Evolutionary conservation across 2,797 vertebrate genomes (phyloP), one percentile per base, ranked within the genome.

Genomic region (Halcyon leucocephala): DNA sequence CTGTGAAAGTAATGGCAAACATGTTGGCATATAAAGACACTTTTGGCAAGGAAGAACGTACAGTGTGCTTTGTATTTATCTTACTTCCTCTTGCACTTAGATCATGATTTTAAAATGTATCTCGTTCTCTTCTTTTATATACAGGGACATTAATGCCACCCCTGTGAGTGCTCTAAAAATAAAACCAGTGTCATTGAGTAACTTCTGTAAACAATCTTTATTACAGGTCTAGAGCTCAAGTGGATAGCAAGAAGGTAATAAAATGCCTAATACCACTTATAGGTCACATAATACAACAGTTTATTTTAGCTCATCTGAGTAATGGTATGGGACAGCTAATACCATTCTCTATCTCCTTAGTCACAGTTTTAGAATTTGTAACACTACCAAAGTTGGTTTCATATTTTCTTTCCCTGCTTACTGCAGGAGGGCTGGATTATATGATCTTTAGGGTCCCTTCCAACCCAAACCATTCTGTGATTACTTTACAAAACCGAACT

Each of bases 251-350:
- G 72, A 86, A 94, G 82, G 89, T 86, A 97, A 97, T 96, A 97
- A 97, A 97, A 97, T 71, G 41, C 24, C 52, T 97, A 97, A 94
- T 92, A 82, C n/a, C 76, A 80, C 82, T 96, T 97, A 94, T 60
- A 96, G 96, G 89, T 97, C 96, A 96, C 49, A 8, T 74, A 95
- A 95, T 89, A 96, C 1, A 6, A 90, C 52, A 90, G 82, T 93
- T 97, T 97, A 96, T 94, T 98, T 97, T 95, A 94, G 88, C 42
- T 91, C 76, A 94, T 89, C 89, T 96, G 78, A 93, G 82, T 57
- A 97, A 91, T 85, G 69, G 67, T 64, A 94, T 25, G 19, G 86
- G 93, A 92, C 42, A 93, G 86, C 83, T 95, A 97, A 97, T 96
- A 82, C 64, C 78, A 71, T 83, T 85, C 72, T 41, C 67, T 82